Base-by-base conservation (phyloP, 37 sponge, comb jelly and placozoan genomes). In the Mnemiopsis leidyi region DNA sequence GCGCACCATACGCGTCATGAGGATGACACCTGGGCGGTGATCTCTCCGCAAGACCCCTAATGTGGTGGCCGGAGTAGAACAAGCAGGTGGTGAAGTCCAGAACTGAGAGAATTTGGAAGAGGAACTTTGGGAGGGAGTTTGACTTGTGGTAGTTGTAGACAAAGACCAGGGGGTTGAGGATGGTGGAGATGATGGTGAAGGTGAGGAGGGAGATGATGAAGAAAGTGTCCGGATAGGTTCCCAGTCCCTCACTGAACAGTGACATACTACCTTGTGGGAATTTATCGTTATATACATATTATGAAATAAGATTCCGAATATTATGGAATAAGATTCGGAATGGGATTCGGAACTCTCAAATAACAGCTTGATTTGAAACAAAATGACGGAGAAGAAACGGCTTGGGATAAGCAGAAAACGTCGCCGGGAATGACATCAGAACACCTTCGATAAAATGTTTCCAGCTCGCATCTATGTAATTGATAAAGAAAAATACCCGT, bases 121-220 rank as follows among this genome's bases (percentile, higher is more conserved):
- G 79, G 36, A 77, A 26, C 33, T 77, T 77, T 33, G 79, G 79
- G 79, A 77, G 18, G 34, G 79, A 77, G 18, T 32, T 31, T 0
- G 79, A 36, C 33, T 77, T 77, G 18, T 18, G 79, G 79, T 77
- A 77, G 79, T 77, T 77, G 79, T 77, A 32, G 79, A 77, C 1
- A 36, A 77, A 77, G 79, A 77, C 79, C 1, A 77, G 32, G 33
- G 79, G 79, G 34, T 31, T 77, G 36, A 28, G 26, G 79, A 32
- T 0, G 36, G 32, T 16, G 34, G 79, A 77, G 79, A 34, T 16
- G 34, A 77, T 32, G 79, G 79, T 32, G 35, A 77, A 32, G 79
- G 36, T 77, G 2, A 32, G 36, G 1, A 77, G 35, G 79, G 35
- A 34, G 1, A 32, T 18, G 33, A 32, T 32, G 36, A 77, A 13